Percentiles rank a stretch among this genome's conserved stretches.
These are phyloP conservation scores for Dyspetes luteomarginatus DNA, from an alignment of 2,888 invertebrate genomes.

Conservation along the genomic window DNA sequence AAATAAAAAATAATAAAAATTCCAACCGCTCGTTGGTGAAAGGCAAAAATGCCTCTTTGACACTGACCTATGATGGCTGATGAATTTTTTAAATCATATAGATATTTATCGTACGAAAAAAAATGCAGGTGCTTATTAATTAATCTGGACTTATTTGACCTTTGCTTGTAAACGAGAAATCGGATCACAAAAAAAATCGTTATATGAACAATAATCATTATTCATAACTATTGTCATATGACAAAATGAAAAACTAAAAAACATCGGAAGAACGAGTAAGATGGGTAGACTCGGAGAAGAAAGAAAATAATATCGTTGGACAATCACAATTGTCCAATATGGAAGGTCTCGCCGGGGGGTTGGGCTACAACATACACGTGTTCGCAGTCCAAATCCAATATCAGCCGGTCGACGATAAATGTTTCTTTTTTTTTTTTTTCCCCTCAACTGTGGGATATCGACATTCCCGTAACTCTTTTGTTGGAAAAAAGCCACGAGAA, in stretches of 20 bases:
- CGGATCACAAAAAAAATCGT: slow-evolving; percentile 18
- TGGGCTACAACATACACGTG: slow-evolving; percentile 30
- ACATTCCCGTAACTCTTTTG: slow-evolving; percentile 41
- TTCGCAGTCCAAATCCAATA: slow-evolving; percentile 54
- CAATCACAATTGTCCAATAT: slow-evolving; percentile 36
- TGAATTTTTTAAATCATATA: background rate
- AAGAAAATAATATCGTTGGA: slow-evolving; percentile 31
- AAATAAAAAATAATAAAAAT: background rate
- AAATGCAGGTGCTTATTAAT: slow-evolving; percentile 18
- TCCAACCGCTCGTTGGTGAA: background rate
- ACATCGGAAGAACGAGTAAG: background rate
- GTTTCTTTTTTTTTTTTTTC: slow-evolving; percentile 39
- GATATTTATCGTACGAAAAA: background rate
- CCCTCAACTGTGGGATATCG: slow-evolving; percentile 49
- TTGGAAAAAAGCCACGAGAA: slow-evolving; percentile 47
- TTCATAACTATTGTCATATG: slow-evolving; percentile 4
- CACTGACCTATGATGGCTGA: background rate
- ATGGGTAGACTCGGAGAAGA: background rate
- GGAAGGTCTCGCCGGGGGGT: background rate
- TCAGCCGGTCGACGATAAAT: slow-evolving; percentile 59
- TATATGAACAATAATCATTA: slow-evolving; percentile 39
- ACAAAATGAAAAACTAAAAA: slow-evolving; percentile 27
- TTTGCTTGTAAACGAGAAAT: slow-evolving; percentile 5
- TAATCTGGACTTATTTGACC: background rate
- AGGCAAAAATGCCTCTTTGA: background rate